Evolutionary conservation across 2,113 vertebrate species (phyloP).

Genomic region (Heterotis niloticus): DNA sequence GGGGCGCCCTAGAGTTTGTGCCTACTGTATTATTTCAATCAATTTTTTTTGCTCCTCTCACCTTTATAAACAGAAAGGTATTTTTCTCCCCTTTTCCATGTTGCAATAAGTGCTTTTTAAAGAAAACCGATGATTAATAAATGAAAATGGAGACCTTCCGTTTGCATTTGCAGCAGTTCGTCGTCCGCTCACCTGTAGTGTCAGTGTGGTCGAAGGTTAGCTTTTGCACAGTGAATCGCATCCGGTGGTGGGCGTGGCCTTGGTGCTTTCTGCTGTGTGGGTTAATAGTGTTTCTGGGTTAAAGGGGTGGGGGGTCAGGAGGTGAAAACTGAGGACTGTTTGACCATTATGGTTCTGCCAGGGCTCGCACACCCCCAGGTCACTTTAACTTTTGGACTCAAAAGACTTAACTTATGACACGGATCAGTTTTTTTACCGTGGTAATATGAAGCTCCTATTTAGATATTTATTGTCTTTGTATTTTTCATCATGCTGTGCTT

Average conservation of each 20-base stretch:
- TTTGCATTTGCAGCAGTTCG: constrained; percentile 28
- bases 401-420: constrained; percentile 35
- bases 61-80: background rate
- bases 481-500: constrained; percentile 41
- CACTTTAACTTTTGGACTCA: constrained; percentile 23
- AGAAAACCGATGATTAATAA: constrained; percentile 23
- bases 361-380: background rate
- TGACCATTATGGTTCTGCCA: background rate
- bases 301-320: constrained; percentile 28
- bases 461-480: constrained; percentile 52
- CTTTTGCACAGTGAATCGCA: constrained; percentile 47
- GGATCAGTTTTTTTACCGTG: constrained; percentile 41
- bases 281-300: constrained; percentile 27
- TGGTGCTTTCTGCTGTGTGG: constrained; percentile 42
- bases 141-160: constrained; percentile 26
- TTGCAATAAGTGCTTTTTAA: constrained; percentile 55
- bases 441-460: constrained; percentile 44
- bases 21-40: constrained; percentile 44
- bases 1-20: constrained; percentile 48
- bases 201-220: constrained; percentile 39
- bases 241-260: constrained; percentile 40
- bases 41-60: background rate
- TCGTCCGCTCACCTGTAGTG: constrained; percentile 34
- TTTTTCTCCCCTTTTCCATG: constrained; percentile 34
- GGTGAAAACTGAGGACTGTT: background rate